These are phyloP conservation scores for Oostethus manadensis DNA, from an alignment of 2,113 vertebrate genomes.

Conservation along the genomic window DNA sequence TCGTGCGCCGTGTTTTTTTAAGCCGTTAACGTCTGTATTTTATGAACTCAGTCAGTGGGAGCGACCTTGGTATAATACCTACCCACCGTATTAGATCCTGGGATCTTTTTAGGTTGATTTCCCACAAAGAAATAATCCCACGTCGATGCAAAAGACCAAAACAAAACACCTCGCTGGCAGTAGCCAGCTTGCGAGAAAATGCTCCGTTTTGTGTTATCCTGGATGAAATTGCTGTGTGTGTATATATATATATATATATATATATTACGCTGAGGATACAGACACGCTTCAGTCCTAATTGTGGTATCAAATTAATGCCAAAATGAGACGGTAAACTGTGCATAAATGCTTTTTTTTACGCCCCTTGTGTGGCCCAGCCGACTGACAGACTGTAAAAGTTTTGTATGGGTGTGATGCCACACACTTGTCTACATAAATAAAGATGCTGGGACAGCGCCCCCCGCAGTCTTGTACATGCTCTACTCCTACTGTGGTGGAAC, in stretches of 20 bases:
- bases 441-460: not conserved
- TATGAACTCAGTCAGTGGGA: no score
- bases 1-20: no score
- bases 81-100: not conserved
- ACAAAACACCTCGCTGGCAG: no score
- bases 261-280: slow-evolving; percentile 7
- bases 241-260: no score
- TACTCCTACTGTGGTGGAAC: not conserved
- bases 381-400: slow-evolving; percentile 16
- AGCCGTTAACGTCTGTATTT: no score
- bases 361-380: slow-evolving; percentile 7
- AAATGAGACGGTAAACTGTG: slow-evolving; percentile 8
- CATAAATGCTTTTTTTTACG: slow-evolving; percentile 17
- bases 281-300: slow-evolving; percentile 10
- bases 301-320: slow-evolving; percentile 19
- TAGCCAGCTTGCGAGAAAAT: no score
- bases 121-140: no score
- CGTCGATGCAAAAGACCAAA: no score
- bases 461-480: not conserved
- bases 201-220: not conserved
- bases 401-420: slow-evolving; percentile 5
- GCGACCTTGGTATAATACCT: not conserved
- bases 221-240: slow-evolving; percentile 4
- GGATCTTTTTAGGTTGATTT: not conserved
- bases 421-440: not conserved